A percentile compares a stretch with the other conserved stretches of the same genome.
These are phyloP conservation scores for Gadopsis marmoratus DNA, from an alignment of 2,797 vertebrate species.

Conservation along the genomic window DNA sequence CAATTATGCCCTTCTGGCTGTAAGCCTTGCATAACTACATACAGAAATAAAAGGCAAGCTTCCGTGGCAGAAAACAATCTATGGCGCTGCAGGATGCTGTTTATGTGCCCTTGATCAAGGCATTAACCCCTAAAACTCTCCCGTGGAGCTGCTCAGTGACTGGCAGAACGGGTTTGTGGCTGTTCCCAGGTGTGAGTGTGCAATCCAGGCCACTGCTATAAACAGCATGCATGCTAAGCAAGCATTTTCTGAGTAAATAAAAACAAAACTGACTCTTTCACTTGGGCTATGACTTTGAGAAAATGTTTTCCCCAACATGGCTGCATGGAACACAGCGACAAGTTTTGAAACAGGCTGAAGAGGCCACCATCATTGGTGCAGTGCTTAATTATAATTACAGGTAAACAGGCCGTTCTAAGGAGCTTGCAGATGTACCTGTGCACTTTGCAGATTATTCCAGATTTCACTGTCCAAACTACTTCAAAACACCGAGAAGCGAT, in stretches of 20 bases:
- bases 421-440: background rate
- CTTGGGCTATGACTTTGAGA: constrained; percentile 28
- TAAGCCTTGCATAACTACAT: background rate
- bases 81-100: constrained; percentile 1
- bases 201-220: constrained; percentile 46
- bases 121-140: constrained; percentile 32
- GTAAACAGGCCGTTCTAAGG: background rate
- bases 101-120: constrained; percentile 35
- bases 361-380: background rate
- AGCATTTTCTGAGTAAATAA: constrained; percentile 39
- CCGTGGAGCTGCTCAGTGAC: constrained; percentile 3
- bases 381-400: constrained; percentile 10
- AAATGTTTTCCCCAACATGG: background rate
- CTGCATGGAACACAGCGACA: background rate
- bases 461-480: constrained; percentile 13
- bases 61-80: background rate
- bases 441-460: background rate
- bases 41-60: background rate
- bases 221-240: constrained; percentile 40
- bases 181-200: constrained; percentile 42
- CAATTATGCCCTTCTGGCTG: background rate
- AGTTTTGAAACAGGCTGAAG: constrained; percentile 15
- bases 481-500: background rate
- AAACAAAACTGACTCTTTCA: constrained; percentile 18
- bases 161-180: constrained; percentile 14